A percentile compares a stretch with the other conserved stretches of the same genome.
Evolutionary conservation across 2,113 vertebrate genomes (phyloP).

Genomic region (Paramormyrops kingsleyae): DNA sequence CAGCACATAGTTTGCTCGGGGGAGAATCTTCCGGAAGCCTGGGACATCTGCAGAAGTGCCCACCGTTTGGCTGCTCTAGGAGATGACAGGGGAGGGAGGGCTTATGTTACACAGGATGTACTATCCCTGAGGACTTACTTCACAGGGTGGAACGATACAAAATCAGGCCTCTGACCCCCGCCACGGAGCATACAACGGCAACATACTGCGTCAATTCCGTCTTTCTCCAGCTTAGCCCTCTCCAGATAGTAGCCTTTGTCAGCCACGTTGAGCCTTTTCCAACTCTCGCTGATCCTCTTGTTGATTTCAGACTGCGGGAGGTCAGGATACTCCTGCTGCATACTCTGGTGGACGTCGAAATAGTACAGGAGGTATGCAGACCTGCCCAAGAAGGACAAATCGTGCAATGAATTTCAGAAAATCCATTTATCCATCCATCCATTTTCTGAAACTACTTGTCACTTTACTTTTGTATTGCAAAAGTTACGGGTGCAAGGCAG

Average conservation of each 20-base stretch:
- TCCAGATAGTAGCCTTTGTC: conserved; percentile 93
- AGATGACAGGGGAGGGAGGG: background rate
- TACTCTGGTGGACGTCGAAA: conserved; percentile 89
- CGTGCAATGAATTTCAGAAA: background rate
- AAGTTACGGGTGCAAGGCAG: too few species aligned
- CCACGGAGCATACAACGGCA: background rate
- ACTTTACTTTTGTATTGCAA: too few species aligned
- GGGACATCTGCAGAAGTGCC: conserved; percentile 72
- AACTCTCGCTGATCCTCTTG: conserved; percentile 95
- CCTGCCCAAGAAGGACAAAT: conserved; percentile 52
- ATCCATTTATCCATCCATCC: background rate
- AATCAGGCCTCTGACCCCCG: background rate
- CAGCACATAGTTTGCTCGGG: conserved; percentile 82
- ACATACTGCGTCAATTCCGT: conserved; percentile 80
- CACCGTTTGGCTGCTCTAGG: conserved; percentile 35
- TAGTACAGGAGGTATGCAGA: conserved; percentile 95
- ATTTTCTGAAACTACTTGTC: too few species aligned
- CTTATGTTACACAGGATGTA: background rate
- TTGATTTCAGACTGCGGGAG: conserved; percentile 96
- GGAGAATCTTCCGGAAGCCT: conserved; percentile 94
- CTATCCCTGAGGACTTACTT: background rate
- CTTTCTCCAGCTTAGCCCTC: conserved; percentile 85
- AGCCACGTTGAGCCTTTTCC: conserved; percentile 87
- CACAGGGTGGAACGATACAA: background rate
- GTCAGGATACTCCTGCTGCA: conserved; percentile 84